Evolutionary conservation across 2,113 vertebrate species (phyloP).

Genomic region (Clarias gariepinus): DNA sequence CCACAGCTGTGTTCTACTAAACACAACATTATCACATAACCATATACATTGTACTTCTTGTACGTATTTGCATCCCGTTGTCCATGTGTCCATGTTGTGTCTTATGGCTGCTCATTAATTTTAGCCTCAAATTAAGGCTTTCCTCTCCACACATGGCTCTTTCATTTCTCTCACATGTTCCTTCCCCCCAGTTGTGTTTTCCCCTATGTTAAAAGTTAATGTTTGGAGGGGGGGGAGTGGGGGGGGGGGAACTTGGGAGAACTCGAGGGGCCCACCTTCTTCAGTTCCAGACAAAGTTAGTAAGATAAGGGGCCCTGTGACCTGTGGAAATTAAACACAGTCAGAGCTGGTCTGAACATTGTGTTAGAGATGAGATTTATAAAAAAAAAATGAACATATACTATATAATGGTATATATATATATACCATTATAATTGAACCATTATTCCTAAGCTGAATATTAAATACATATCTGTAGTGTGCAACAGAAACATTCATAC

Average conservation of each 20-base stretch:
- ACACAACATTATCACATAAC: not conserved
- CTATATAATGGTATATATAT: too few relatives aligned
- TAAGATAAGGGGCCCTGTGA: slow-evolving; percentile 18
- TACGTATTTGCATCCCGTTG: not conserved
- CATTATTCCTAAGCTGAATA: not conserved
- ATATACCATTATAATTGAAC: not conserved
- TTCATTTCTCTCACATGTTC: slow-evolving; percentile 38
- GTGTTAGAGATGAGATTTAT: not conserved
- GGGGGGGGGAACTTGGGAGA: not conserved
- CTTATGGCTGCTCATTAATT: not conserved
- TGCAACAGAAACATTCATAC: not conserved
- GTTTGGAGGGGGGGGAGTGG: not conserved
- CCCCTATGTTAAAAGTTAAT: slow-evolving; percentile 25
- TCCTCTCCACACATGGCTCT: slow-evolving; percentile 31
- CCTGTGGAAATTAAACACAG: slow-evolving; percentile 10
- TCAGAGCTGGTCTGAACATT: not conserved
- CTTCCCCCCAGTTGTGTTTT: slow-evolving; percentile 6
- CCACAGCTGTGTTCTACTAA: not conserved
- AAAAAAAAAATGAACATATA: not conserved
- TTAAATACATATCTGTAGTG: not conserved
- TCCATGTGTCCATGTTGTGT: not conserved
- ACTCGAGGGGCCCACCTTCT: slow-evolving; percentile 14
- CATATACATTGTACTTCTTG: not conserved
- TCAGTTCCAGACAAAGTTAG: slow-evolving; percentile 25
- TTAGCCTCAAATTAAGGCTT: not conserved